Conservation (phyloP, 2,888 invertebrate genomes). For the Rapana venosa region DNA sequence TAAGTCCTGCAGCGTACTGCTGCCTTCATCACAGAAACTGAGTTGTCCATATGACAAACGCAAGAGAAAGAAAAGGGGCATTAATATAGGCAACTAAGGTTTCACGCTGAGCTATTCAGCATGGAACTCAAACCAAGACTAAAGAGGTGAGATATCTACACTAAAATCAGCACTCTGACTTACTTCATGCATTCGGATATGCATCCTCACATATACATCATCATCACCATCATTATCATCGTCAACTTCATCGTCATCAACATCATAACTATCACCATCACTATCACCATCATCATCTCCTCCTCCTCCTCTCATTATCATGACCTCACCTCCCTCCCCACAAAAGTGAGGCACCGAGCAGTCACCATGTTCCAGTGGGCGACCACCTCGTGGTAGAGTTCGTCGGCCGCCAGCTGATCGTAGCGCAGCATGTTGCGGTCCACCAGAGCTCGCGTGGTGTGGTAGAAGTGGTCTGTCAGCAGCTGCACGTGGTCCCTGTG, state of each 20-base stretch:
- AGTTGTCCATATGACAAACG: too few species aligned
- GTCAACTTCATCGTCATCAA: neutral
- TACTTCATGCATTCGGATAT: too few species aligned
- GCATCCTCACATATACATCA: too few species aligned
- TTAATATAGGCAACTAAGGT: too few species aligned
- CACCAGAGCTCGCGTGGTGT: conserved; percentile 58
- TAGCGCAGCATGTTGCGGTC: conserved; percentile 56
- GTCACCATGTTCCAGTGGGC: conserved; percentile 61
- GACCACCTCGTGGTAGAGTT: conserved; percentile 62
- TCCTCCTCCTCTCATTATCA: neutral
- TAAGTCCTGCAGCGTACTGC: too few species aligned
- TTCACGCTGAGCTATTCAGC: too few species aligned
- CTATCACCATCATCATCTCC: neutral
- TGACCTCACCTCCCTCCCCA: conserved; percentile 58
- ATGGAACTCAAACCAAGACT: too few species aligned
- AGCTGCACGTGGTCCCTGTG: conserved; percentile 62
- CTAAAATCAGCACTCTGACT: too few species aligned
- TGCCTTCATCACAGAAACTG: too few species aligned
- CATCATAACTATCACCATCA: neutral
- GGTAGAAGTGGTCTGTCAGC: conserved; percentile 61
- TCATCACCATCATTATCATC: neutral
- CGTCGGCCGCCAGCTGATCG: conserved; percentile 55
- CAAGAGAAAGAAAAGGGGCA: too few species aligned
- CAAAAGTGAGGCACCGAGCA: conserved; percentile 55
- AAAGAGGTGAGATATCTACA: too few species aligned